Conservation (phyloP, 2,888 invertebrate genomes). For the Caenorhabditis sp. region DNA sequence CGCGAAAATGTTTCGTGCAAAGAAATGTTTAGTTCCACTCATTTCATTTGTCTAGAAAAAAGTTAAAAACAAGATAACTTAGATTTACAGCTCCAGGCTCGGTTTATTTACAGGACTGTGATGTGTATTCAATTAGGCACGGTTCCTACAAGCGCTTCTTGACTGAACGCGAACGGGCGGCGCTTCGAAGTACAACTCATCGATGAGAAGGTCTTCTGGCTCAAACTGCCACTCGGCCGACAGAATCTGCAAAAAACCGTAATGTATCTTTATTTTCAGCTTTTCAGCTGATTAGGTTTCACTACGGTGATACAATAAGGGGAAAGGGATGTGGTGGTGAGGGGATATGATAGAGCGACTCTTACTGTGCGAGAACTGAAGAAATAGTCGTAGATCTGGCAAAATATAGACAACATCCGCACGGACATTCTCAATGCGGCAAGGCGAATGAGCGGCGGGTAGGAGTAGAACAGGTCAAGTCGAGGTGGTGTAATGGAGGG, state of each 20-base stretch:
- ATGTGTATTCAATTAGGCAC: constrained; percentile 34
- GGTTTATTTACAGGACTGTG: constrained; percentile 52
- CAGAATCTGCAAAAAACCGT: constrained; percentile 43
- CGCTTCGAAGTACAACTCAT: constrained; percentile 63
- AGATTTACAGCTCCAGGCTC: neutral
- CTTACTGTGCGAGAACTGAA: constrained; percentile 44
- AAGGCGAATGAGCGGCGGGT: constrained; percentile 1
- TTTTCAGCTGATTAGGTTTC: neutral
- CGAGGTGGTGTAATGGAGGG: constrained; percentile 36
- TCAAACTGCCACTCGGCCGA: constrained; percentile 64
- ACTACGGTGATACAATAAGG: constrained; percentile 19
- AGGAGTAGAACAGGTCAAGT: constrained; percentile 47
- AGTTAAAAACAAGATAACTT: neutral
- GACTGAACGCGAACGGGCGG: constrained; percentile 19
- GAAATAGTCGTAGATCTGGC: constrained; percentile 51
- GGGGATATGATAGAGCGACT: neutral
- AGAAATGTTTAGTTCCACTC: neutral
- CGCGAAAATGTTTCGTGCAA: too few species aligned
- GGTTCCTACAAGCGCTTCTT: constrained; percentile 41
- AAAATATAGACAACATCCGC: constrained; percentile 57
- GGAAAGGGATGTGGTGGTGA: too few species aligned
- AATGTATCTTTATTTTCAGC: constrained; percentile 17
- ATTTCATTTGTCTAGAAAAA: neutral
- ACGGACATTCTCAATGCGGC: constrained; percentile 15
- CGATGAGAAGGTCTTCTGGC: constrained; percentile 64